Evolutionary conservation across 2,888 invertebrate genomes (phyloP).

Genomic region (Nomada ruficornis): DNA sequence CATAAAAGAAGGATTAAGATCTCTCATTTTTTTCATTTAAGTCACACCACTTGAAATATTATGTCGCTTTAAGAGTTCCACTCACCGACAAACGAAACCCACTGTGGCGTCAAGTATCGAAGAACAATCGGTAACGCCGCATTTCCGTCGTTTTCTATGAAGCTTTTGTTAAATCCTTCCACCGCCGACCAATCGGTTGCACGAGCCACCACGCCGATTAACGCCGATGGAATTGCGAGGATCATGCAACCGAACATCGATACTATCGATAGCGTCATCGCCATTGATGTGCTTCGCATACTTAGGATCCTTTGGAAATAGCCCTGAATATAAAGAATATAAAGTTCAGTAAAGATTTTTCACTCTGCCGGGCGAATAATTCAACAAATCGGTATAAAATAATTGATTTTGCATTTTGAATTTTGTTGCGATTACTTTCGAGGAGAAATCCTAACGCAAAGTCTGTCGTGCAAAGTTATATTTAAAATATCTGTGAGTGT

Average conservation of each 20-base stretch:
- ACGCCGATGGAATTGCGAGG: conserved; percentile 88
- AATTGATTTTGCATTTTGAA: too few species aligned
- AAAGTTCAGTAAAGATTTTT: background rate
- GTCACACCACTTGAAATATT: background rate
- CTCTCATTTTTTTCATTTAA: background rate
- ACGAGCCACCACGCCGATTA: conserved; percentile 88
- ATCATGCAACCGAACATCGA: conserved; percentile 88
- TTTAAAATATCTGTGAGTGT: too few species aligned
- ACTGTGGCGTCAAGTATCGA: conserved; percentile 85
- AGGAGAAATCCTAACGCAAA: too few species aligned
- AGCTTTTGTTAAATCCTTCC: conserved; percentile 78
- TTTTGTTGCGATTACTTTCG: too few species aligned
- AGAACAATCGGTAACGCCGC: conserved; percentile 88
- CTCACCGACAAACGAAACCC: conserved; percentile 87
- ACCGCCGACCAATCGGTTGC: conserved; percentile 86
- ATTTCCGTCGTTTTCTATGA: conserved; percentile 84
- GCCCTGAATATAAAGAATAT: conserved; percentile 80
- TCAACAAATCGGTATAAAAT: too few species aligned
- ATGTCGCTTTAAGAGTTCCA: background rate
- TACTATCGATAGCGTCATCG: conserved; percentile 87
- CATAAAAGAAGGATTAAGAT: background rate
- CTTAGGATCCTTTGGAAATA: conserved; percentile 90
- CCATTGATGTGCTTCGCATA: conserved; percentile 87
- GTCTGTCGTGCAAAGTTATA: too few species aligned
- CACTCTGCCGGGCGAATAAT: background rate